phyloP scores from a whole-genome alignment of 2,797 vertebrate species.

The Tragopan temminckii region DNA sequence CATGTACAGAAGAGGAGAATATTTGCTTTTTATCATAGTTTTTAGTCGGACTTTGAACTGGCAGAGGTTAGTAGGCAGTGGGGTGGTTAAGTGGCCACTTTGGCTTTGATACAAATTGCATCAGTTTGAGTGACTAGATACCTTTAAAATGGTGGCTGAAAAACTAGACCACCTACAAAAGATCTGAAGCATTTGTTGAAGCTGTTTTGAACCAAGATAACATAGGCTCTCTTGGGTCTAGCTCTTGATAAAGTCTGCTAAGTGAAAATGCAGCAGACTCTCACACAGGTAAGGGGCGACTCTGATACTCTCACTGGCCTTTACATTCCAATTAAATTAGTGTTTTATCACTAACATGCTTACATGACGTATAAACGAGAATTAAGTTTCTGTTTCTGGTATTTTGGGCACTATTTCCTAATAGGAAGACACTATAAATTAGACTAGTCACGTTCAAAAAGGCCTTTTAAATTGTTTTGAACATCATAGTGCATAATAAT shows the following conservation, averaged over 20 bases:
- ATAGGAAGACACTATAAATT: neutral
- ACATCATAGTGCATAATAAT: neutral
- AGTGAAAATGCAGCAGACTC: fast-evolving
- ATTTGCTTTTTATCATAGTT: fast-evolving
- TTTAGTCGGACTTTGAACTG: neutral
- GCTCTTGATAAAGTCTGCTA: neutral
- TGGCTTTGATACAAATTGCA: neutral
- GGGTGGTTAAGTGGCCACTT: neutral
- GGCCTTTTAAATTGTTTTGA: neutral
- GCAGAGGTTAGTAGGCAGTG: neutral
- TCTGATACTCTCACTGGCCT: neutral
- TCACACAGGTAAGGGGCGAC: fast-evolving
- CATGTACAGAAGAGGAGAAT: fast-evolving
- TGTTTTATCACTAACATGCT: neutral
- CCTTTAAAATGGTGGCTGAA: neutral
- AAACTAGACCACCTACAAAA: neutral
- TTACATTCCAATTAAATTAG: neutral
- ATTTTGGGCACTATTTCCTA: neutral
- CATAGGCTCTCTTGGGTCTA: fast-evolving
- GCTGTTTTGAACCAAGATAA: neutral
- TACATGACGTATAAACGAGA: neutral
- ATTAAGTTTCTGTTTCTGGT: neutral
- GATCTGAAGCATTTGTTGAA: neutral
- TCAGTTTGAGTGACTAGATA: neutral
- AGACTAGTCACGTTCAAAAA: neutral